Base-by-base conservation (phyloP, 1,140 invertebrate genomes). In the Drosophila navojoa region DNA sequence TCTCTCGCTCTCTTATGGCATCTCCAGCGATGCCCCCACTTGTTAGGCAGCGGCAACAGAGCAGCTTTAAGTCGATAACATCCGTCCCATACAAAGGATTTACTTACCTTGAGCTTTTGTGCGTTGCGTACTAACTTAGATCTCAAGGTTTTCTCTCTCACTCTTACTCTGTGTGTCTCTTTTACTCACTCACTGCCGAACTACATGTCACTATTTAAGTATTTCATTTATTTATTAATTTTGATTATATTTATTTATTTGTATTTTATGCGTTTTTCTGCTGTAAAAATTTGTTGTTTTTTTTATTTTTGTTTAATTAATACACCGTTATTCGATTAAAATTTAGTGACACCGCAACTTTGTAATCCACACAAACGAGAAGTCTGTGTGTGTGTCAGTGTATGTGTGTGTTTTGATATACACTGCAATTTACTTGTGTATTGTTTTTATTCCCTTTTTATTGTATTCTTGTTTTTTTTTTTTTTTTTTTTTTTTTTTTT, bases 21-120 rank as follows among this genome's bases (percentile, higher is more conserved):
- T 38, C 35, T 38, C 7, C 32, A 35, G 32, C 32, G 32, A 35
- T 59, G 32, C 49, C 54, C 29, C 44, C 44, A 32, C 40, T 60
- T 67, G 38, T 53, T 54, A 59, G 59, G 25, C 29, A 57, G 27
- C 47, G 45, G 63, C 63, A 61, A 49, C 58, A 61, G 58, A 61
- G 58, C 58, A 60, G 52, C 52, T 54, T 54, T 35, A 11, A 54
- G 15, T 35, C 29, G 52, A 35, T 54, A 54, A 54, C 49, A 50
- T n/a, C 19, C 19, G 22, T 22, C 19, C 47, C 35, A 25, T 53
- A 32, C n/a, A 25, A 69, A 50, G 52, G 16, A 19, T 54, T 29
- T 61, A 47, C 82, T 81, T 59, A 86, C 81, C 78, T 64, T 71
- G 59, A 58, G 58, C 49, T 32, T 77, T 86, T 69, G 75, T 78